These are phyloP conservation scores for Ormia ochracea DNA, from an alignment of 2,888 invertebrate species.

Conservation along the genomic window DNA sequence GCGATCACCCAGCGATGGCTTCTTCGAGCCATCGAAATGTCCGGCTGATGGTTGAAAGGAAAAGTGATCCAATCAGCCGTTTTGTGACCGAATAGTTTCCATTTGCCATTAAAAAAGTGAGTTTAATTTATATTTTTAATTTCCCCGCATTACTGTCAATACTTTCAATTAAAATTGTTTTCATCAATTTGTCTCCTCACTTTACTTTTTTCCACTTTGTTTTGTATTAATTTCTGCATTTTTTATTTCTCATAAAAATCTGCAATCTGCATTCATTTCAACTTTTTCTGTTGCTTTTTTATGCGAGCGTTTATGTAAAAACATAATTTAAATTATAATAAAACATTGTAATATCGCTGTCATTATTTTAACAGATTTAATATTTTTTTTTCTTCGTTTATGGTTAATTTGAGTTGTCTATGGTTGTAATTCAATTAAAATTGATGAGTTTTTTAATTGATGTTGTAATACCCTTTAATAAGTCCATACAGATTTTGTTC, in stretches of 20 bases:
- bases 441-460: slow-evolving; percentile 63
- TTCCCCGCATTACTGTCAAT: slow-evolving; percentile 54
- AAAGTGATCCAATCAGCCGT: slow-evolving; percentile 2
- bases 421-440: slow-evolving; percentile 63
- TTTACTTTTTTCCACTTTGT: slow-evolving; percentile 35
- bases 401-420: slow-evolving; percentile 62
- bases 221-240: slow-evolving; percentile 42
- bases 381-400: slow-evolving; percentile 40
- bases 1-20: too few species aligned
- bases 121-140: slow-evolving; percentile 41
- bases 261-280: slow-evolving; percentile 31
- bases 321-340: slow-evolving; percentile 60
- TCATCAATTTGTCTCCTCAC: slow-evolving; percentile 63
- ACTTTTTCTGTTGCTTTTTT: slow-evolving; percentile 12
- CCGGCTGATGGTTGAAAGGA: too few species aligned
- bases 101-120: not conserved
- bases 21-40: too few species aligned
- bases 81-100: not conserved
- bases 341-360: slow-evolving; percentile 58
- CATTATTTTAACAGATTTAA: slow-evolving; percentile 57
- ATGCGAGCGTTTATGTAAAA: slow-evolving; percentile 46
- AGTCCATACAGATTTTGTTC: slow-evolving; percentile 42
- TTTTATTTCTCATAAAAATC: slow-evolving; percentile 21
- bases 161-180: slow-evolving; percentile 63
- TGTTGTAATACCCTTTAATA: slow-evolving; percentile 60